Evolutionary conservation across 2,113 vertebrate genomes (phyloP), one percentile per base, ranked within the genome.

Genomic region (Zapus hudsonius): DNA sequence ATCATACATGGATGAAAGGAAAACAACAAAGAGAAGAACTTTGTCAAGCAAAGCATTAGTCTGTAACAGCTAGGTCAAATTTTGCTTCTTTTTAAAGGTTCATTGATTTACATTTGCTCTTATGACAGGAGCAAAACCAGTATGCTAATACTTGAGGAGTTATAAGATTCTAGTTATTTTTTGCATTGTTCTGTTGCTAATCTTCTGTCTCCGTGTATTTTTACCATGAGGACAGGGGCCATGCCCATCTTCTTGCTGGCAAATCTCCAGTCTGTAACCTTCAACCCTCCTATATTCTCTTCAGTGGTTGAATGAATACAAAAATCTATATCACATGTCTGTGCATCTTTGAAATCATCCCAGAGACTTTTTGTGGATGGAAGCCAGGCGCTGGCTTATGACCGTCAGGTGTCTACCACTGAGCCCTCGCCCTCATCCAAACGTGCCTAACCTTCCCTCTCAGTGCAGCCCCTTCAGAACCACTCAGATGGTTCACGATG

Each of bases 61-160:
- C 66, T 15, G 82, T 82, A 97, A 97, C 97, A 98, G 98, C 97
- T 98, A 97, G 74, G 40, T 92, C 95, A 87, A 92, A 92, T 40
- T 91, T 80, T 83, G 78, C 40, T 69, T 87, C 61, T 84, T 75
- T 73, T 93, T 61, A 85, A 61, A 66, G 90, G 40, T 89, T 92
- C 86, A 91, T 93, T 47, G 94, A 72, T 44, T 83, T 94, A 92
- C 55, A 92, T 86, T 95, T 96, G 87, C 93, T 97, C 91, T 95
- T 96, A 66, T 75, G 95, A 92, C 69, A 97, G 66, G 44, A 52
- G 76, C 57, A 97, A 40, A 79, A 93, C 75, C 92, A 73, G 83
- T 0, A 0, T 5, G 82, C 55, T 90, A 89, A 57, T 17, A 8
- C 79, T 82, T 95, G 87, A 33, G 83, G 78, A 44, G 25, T 92